Base-by-base conservation (phyloP, 1,140 invertebrate species). In the Spodoptera frugiperda region DNA sequence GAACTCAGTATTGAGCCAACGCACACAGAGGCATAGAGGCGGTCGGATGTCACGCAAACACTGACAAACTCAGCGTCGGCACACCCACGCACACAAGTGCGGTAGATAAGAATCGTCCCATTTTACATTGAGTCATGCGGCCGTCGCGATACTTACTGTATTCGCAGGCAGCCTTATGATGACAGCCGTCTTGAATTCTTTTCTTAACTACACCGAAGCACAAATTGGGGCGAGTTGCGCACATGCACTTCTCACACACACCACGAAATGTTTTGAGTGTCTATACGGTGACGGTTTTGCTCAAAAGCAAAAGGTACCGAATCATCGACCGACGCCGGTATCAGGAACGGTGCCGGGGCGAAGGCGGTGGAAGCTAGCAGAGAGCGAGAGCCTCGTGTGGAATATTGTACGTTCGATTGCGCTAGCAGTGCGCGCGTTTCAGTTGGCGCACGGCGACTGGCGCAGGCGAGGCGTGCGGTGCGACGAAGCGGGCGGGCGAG, bases 31-130 rank as follows among this genome's bases (percentile, higher is more conserved):
- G 53, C 78, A 65, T 61, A 68, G 67, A 78, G 77, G 84, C 87
- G 89, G 85, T 91, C 86, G 87, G 87, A 89, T 91, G 87, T 90
- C 86, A 90, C 89, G 77, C 89, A 86, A 82, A 85, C 88, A 82
- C 73, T 54, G 71, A 53, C 74, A 71, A 65, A 49, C 59, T 51
- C 61, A 57, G 78, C 75, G 79, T 89, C 76, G 73, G 77, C 73
- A 82, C 83, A 78, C 82, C 54, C 84, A 83, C 90, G 75, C 89
- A 87, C 90, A 92, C 89, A 85, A 65, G 65, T 70, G 55, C 82
- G 76, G 82, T 85, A 93, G 92, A 93, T 93, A 93, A 93, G 85
- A 91, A 92, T 93, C 90, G 92, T 92, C 91, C 92, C 89, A 93
- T 93, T 93, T 93, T 89, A 90, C 91, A 93, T 88, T 86, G 83